phyloP scores from a whole-genome alignment of 2,113 vertebrate species.

The Gorsachius goisagi region DNA sequence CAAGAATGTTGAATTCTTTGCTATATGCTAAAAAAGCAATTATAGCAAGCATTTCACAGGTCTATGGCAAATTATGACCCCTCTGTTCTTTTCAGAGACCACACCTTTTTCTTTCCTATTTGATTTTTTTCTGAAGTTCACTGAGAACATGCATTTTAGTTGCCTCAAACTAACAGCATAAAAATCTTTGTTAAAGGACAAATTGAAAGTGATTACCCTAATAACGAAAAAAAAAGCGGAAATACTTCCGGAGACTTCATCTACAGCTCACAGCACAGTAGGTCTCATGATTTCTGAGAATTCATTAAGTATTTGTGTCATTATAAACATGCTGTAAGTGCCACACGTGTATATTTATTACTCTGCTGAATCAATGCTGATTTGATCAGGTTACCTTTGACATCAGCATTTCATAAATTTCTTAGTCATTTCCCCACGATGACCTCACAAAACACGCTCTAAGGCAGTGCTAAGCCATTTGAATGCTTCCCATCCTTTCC shows the following conservation, averaged over 20 bases:
- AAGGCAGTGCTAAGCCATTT: background rate
- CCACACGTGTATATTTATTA: background rate
- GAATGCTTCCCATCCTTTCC: background rate
- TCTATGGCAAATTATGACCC: background rate
- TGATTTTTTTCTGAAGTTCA: background rate
- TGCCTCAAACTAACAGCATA: background rate
- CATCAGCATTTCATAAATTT: constrained; percentile 31
- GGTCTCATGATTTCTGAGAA: constrained; percentile 38
- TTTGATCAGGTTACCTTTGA: constrained; percentile 32
- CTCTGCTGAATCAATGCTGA: constrained; percentile 18
- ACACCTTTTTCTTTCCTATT: background rate
- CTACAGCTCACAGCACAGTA: constrained; percentile 6
- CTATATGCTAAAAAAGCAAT: background rate
- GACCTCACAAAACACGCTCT: background rate
- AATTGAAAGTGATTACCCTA: background rate
- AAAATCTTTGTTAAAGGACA: constrained; percentile 21
- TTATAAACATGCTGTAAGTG: background rate
- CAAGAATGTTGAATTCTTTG: background rate
- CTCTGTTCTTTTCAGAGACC: background rate
- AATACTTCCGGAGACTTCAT: constrained; percentile 37
- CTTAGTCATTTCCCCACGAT: constrained; percentile 24
- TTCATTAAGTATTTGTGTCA: background rate
- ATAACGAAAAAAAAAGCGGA: background rate
- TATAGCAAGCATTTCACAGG: background rate
- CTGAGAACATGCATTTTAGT: background rate